A percentile compares a stretch with the other conserved stretches of the same genome.
Conservation (phyloP, 2,888 invertebrate genomes). For the Hipparchia sbordonii region DNA sequence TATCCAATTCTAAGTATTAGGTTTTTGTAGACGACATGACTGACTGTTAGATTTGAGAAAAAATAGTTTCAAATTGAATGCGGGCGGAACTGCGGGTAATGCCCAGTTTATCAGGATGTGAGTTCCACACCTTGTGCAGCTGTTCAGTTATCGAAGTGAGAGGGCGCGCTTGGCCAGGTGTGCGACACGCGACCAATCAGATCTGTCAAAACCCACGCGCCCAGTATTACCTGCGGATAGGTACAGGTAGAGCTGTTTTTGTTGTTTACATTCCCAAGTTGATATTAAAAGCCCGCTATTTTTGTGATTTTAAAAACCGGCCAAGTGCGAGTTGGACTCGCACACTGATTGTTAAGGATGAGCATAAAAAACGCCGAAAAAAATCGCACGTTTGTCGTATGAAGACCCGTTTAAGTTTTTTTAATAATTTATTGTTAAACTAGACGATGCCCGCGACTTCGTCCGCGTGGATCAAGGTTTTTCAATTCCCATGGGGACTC, state of each 20-base stretch:
- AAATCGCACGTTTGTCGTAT: too few relatives aligned
- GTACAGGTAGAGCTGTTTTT: constrained; percentile 1
- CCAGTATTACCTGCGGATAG: neutral
- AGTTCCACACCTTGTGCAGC: constrained; percentile 30
- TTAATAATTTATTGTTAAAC: too few relatives aligned
- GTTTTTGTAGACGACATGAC: too few relatives aligned
- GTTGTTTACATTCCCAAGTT: neutral
- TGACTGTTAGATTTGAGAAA: neutral
- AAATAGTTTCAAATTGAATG: neutral
- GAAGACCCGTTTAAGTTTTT: too few relatives aligned
- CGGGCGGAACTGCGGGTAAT: constrained; percentile 17
- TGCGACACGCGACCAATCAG: constrained; percentile 25
- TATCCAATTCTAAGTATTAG: too few relatives aligned
- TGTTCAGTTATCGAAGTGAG: constrained; percentile 26
- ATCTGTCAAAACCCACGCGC: constrained; percentile 17
- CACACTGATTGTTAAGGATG: too few relatives aligned
- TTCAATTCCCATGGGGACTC: too few relatives aligned
- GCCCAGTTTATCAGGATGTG: constrained; percentile 5
- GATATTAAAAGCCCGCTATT: constrained; percentile 1
- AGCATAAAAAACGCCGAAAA: too few relatives aligned
- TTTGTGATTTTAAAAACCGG: neutral
- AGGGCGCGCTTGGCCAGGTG: constrained; percentile 31
- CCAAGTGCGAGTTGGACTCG: too few relatives aligned
- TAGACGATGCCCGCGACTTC: too few relatives aligned
- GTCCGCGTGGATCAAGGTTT: too few relatives aligned